Conservation (phyloP, 2,113 vertebrate species). For the Sula dactylatra region DNA sequence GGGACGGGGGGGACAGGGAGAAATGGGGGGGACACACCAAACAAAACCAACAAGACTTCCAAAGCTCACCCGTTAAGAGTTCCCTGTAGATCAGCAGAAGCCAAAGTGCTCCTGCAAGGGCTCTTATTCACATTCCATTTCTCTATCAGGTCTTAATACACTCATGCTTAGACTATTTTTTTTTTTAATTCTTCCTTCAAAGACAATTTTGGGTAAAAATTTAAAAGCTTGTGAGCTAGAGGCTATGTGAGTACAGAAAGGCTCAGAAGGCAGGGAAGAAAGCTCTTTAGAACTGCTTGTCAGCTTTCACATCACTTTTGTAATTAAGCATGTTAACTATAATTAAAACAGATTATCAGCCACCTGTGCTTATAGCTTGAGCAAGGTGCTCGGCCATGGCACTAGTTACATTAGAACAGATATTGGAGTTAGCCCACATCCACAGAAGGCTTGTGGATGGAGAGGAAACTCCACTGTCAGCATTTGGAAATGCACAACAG, state of each 20-base stretch:
- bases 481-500: neutral
- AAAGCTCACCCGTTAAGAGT: neutral
- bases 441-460: neutral
- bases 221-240: neutral
- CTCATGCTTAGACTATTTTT: neutral
- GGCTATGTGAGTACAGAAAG: neutral
- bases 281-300: neutral
- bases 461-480: neutral
- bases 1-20: neutral
- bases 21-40: neutral
- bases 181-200: neutral
- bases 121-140: neutral
- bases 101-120: neutral
- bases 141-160: neutral
- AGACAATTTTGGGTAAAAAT: neutral
- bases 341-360: conserved; percentile 32
- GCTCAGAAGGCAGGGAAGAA: neutral
- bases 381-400: neutral
- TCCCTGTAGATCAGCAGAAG: neutral
- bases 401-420: neutral
- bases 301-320: neutral
- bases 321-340: conserved; percentile 12
- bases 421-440: accelerated
- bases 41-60: neutral
- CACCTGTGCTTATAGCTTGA: neutral